Evolutionary conservation across 2,888 invertebrate species (phyloP).

Genomic region (Dioctria linearis): DNA sequence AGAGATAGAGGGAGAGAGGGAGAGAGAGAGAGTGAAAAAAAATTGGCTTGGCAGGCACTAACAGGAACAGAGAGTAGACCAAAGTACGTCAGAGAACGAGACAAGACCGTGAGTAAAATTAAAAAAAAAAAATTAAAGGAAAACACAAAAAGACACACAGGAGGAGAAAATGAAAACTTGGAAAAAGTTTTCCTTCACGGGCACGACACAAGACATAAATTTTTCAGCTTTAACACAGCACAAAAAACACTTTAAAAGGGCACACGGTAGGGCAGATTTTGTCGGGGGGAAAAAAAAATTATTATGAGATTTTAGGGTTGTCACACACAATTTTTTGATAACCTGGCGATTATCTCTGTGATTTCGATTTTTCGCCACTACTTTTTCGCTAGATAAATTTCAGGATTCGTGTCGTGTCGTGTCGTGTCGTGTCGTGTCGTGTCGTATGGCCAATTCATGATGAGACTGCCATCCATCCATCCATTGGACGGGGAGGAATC

Average conservation of each 20-base stretch:
- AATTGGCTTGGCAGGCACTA: neutral
- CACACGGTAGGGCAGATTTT: constrained; percentile 38
- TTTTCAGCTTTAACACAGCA: constrained; percentile 27
- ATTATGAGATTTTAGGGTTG: constrained; percentile 53
- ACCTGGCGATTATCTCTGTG: constrained; percentile 39
- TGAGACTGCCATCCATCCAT: neutral
- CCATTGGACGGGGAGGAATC: neutral
- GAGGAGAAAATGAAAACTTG: constrained; percentile 34
- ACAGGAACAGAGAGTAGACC: neutral
- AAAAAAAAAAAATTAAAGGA: constrained; percentile 42
- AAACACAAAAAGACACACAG: constrained; percentile 16
- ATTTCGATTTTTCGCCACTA: constrained; percentile 36
- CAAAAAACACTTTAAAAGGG: constrained; percentile 37
- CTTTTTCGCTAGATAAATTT: constrained; percentile 46
- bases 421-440: too few relatives aligned
- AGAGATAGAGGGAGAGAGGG: neutral
- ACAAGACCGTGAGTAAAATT: constrained; percentile 27
- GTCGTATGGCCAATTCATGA: neutral
- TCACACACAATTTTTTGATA: constrained; percentile 52
- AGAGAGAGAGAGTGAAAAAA: neutral
- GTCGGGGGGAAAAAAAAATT: constrained; percentile 30
- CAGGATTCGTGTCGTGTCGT: neutral
- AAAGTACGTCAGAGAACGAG: neutral
- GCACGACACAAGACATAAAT: constrained; percentile 46
- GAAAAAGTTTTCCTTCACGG: constrained; percentile 49